Percentiles rank a stretch among this genome's conserved stretches.
Conservation (phyloP, 2,113 vertebrate species). For the Mus spicilegus region DNA sequence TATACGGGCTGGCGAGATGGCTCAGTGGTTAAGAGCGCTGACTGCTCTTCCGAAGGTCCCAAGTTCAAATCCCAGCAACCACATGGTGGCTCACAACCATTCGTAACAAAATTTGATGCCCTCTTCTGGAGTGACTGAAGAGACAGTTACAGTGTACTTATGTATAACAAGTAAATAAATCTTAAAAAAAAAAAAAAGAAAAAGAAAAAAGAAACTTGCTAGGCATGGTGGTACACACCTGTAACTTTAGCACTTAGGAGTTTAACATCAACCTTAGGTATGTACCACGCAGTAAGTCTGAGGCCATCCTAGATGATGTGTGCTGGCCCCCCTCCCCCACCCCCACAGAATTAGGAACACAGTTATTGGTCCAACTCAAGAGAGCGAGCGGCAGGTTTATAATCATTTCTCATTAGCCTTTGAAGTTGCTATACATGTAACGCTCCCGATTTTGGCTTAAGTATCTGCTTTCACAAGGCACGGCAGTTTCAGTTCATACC, state of each 20-base stretch:
- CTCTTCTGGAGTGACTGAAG: too few relatives aligned
- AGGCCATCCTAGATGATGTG: neutral
- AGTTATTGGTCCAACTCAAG: neutral
- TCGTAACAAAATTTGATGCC: too few relatives aligned
- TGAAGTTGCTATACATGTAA: neutral
- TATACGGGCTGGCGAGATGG: too few relatives aligned
- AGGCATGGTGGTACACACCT: neutral
- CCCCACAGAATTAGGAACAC: conserved; percentile 4
- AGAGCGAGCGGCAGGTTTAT: neutral
- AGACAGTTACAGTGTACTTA: too few relatives aligned
- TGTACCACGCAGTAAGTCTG: neutral
- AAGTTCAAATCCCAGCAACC: too few relatives aligned
- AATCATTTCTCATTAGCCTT: neutral
- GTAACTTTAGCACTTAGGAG: neutral
- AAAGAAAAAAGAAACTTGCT: neutral
- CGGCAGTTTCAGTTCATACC: neutral
- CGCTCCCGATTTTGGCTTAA: neutral
- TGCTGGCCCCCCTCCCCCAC: too few relatives aligned
- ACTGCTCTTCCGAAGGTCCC: too few relatives aligned
- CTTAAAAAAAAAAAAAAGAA: too few relatives aligned
- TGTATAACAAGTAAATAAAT: too few relatives aligned
- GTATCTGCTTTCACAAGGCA: conserved; percentile 14
- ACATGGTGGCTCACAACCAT: too few relatives aligned
- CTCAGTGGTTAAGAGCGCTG: too few relatives aligned
- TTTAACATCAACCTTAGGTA: neutral